Conservation (phyloP, 2,113 vertebrate genomes). For the Acanthisitta chloris region DNA sequence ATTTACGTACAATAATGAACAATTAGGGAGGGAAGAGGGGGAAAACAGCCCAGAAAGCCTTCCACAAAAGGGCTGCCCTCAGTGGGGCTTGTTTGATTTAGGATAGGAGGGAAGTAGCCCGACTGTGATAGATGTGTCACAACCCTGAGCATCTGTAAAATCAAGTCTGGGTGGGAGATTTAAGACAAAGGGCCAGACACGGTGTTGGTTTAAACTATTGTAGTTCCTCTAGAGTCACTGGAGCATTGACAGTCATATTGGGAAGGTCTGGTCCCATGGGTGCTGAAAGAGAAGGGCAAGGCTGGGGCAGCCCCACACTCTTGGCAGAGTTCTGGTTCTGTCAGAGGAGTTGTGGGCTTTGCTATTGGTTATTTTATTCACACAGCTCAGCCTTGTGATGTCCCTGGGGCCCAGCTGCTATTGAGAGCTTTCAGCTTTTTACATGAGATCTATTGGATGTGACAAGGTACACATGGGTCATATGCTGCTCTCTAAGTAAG, state of each 20-base stretch:
- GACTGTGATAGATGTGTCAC: not conserved
- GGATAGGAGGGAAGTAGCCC: slow-evolving; percentile 2
- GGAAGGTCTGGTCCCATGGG: not conserved
- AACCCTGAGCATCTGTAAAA: not conserved
- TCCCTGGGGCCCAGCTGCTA: not conserved
- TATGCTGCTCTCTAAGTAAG: not conserved
- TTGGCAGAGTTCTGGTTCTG: not conserved
- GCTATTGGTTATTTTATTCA: slow-evolving; percentile 10
- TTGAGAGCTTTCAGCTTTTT: slow-evolving; percentile 25
- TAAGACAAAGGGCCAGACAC: slow-evolving; percentile 10
- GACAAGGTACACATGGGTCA: slow-evolving; percentile 36
- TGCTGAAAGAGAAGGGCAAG: not conserved
- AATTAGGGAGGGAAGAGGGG: not conserved
- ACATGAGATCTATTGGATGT: not conserved
- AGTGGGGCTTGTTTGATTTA: slow-evolving; percentile 8
- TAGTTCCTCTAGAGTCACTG: not conserved
- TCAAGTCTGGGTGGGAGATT: slow-evolving; percentile 21
- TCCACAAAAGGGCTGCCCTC: not conserved
- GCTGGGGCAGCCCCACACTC: not conserved
- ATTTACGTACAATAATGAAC: not conserved
- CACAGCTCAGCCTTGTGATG: not conserved
- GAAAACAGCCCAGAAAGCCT: not conserved
- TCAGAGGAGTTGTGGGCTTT: not conserved
- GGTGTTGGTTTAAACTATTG: slow-evolving; percentile 27
- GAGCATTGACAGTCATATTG: not conserved